These are phyloP conservation scores for Oreotrochilus melanogaster DNA, from an alignment of 2,113 vertebrate species.

Conservation along the genomic window DNA sequence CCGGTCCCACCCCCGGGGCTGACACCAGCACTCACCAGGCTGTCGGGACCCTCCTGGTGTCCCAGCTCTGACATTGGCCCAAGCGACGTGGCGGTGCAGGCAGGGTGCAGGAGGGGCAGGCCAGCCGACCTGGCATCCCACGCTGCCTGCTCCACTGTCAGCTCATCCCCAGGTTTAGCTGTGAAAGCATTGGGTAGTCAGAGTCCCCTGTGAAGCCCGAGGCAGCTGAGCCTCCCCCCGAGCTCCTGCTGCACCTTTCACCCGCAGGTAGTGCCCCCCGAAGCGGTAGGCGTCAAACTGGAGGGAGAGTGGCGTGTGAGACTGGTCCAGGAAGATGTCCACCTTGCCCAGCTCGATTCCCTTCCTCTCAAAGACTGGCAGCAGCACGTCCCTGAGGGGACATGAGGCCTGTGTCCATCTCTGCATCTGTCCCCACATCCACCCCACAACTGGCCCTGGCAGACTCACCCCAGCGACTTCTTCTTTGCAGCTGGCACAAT, in stretches of 20 bases:
- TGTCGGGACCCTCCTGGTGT: constrained; percentile 79
- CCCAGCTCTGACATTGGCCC: constrained; percentile 72
- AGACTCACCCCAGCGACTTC: constrained; percentile 89
- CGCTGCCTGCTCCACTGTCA: constrained; percentile 89
- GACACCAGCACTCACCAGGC: constrained; percentile 81
- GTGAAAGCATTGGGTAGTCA: neutral
- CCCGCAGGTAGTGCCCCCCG: constrained; percentile 93
- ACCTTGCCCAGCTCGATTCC: constrained; percentile 86
- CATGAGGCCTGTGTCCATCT: rapidly evolving
- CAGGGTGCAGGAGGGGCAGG: constrained; percentile 85
- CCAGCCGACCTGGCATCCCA: constrained; percentile 86
- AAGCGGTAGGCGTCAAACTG: constrained; percentile 93
- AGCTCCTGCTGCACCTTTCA: constrained; percentile 86
- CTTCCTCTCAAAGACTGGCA: constrained; percentile 92
- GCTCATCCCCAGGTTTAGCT: constrained; percentile 90
- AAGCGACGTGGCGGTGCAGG: constrained; percentile 73
- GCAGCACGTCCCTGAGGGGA: constrained; percentile 87
- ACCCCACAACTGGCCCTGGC: rapidly evolving
- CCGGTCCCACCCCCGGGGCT: rapidly evolving
- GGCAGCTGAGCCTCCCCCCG: rapidly evolving
- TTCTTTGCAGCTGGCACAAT: constrained; percentile 94
- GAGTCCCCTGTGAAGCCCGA: rapidly evolving
- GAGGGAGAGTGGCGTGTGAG: constrained; percentile 92
- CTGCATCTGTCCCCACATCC: rapidly evolving
- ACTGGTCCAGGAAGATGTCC: constrained; percentile 95